Evolutionary conservation across 1,140 invertebrate genomes (phyloP).

Genomic region (Leptopilina clavipes): DNA sequence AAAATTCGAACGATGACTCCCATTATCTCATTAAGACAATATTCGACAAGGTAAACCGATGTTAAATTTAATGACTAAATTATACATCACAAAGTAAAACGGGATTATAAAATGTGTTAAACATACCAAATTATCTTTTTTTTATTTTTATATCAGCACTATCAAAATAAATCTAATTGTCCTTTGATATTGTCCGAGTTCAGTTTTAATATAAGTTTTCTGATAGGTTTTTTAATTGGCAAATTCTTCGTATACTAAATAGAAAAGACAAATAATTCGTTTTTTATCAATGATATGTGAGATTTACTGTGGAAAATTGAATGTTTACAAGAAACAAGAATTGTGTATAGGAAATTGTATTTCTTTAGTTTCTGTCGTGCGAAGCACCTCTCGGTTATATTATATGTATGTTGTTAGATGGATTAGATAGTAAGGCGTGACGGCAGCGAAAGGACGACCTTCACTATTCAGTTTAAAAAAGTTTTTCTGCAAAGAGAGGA

Average conservation of each 20-base stretch:
- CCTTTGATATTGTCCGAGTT: too few relatives aligned
- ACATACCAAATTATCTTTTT: too few relatives aligned
- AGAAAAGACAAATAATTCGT: not conserved
- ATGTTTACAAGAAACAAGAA: constrained; percentile 32
- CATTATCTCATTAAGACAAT: not conserved
- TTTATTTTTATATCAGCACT: too few relatives aligned
- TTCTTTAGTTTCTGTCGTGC: constrained; percentile 15
- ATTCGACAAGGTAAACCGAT: not conserved
- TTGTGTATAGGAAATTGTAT: constrained; percentile 38
- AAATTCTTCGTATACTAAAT: not conserved
- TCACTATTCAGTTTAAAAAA: constrained; percentile 16
- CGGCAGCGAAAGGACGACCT: constrained; percentile 21
- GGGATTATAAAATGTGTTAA: too few relatives aligned
- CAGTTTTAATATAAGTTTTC: too few relatives aligned
- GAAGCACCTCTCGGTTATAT: constrained; percentile 36
- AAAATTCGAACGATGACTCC: not conserved
- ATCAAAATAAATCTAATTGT: too few relatives aligned
- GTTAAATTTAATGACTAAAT: not conserved
- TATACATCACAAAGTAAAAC: not conserved
- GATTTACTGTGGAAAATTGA: not conserved
- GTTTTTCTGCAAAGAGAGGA: not conserved
- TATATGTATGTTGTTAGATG: constrained; percentile 4
- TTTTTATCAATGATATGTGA: not conserved
- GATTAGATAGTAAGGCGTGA: constrained; percentile 20
- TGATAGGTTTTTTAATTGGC: too few relatives aligned